Percentiles rank a stretch among this genome's conserved stretches.
phyloP scores from a whole-genome alignment of 1,140 invertebrate species.

The Vollenhovia emeryi region DNA sequence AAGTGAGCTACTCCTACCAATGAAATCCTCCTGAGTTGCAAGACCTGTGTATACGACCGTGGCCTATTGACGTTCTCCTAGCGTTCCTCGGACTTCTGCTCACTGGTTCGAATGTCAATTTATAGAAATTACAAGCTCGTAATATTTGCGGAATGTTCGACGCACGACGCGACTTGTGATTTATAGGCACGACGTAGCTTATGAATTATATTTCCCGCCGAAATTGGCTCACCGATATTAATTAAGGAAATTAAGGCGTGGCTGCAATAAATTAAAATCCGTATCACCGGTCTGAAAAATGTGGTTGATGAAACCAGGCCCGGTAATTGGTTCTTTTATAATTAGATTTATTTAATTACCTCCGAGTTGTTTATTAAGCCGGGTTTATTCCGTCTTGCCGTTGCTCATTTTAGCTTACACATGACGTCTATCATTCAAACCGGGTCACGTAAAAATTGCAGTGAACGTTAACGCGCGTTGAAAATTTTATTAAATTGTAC shows the following conservation, averaged over 20 bases:
- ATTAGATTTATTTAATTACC: slow-evolving; percentile 23
- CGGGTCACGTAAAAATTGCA: slow-evolving; percentile 1
- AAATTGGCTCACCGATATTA: background rate
- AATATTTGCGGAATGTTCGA: background rate
- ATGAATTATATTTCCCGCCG: background rate
- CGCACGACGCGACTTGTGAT: background rate
- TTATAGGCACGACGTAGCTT: background rate
- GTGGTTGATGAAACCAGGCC: background rate
- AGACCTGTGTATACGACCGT: too few species aligned
- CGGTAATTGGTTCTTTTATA: background rate
- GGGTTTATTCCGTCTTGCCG: background rate
- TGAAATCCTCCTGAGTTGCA: too few species aligned
- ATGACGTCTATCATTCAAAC: background rate
- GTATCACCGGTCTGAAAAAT: background rate
- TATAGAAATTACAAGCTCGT: background rate
- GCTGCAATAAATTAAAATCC: background rate
- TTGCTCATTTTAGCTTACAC: background rate
- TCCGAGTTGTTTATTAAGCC: background rate
- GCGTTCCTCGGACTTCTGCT: background rate
- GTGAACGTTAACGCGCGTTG: background rate
- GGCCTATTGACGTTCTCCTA: background rate
- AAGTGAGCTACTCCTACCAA: too few species aligned
- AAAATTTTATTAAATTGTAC: slow-evolving; percentile 18
- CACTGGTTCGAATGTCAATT: background rate
- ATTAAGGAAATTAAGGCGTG: background rate